Evolutionary conservation across 1,140 invertebrate genomes (phyloP), one percentile per base, ranked within the genome.

Genomic region (Cotesia glomerata): DNA sequence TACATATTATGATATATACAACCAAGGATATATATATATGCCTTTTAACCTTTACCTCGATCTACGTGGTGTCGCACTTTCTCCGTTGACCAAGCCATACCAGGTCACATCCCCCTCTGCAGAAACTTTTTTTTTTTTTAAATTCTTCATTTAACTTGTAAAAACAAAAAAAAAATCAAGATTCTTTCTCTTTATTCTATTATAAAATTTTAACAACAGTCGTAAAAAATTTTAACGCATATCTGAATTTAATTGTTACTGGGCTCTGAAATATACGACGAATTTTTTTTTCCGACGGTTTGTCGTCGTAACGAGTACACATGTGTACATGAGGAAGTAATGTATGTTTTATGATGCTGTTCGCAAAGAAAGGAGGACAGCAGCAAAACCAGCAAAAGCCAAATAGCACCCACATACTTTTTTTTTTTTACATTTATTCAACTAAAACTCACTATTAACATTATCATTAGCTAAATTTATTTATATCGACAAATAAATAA

Each of bases 1-100:
- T 45, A 45, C 39, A 11, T 45, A 45, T 45, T 9, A 45, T 7
- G 7, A 45, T n/a, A 18, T 39, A 51, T n/a, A 18, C 63, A 51
- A 13, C 39, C n/a, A 18, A 51, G 8, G 14, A 4, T 9, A 9
- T 9, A 58, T 16, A 58, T 4, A 58, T 34, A 65, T 35, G 26
- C 49, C 51, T 80, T 82, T 26, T 84, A 82, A 84, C 82, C 82
- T 85, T 82, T 85, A 84, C 82, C 82, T 85, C 84, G 81, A 83
- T 81, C 76, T 79, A 63, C 62, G n/a, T 39, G 39, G 26, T 26
- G 76, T 80, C 80, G 83, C 84, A 86, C 85, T 86, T 86, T 86
- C 85, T 84, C 84, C 83, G 80, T 73, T 78, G 76, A 75, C 74
- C 73, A 71, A 69, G 62, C 39, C 59, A 54, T 69, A 58, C 58